Percentiles rank a stretch among this genome's conserved stretches.
Conservation (phyloP, 2,797 vertebrate genomes). For the Percopsis omiscomaycus region DNA sequence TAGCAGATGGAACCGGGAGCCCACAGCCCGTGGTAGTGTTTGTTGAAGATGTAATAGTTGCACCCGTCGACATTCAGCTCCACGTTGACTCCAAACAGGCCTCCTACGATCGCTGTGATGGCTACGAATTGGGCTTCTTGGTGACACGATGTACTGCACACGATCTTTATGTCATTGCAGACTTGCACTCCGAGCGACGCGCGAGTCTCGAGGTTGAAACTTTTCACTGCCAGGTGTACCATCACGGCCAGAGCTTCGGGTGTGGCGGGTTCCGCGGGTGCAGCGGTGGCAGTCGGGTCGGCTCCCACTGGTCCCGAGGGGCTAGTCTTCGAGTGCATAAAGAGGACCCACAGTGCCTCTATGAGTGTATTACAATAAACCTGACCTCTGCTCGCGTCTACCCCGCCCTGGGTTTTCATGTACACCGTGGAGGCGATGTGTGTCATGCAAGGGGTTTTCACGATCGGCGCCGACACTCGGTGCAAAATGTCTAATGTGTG, state of each 20-base stretch:
- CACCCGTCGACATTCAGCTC: not conserved
- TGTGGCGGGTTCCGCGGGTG: not conserved
- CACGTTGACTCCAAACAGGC: conserved; percentile 2
- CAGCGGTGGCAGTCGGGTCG: not conserved
- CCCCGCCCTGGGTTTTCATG: not conserved
- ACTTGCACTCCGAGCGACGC: not conserved
- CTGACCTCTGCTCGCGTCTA: not conserved
- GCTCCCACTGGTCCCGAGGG: too few species aligned
- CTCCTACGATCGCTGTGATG: conserved; percentile 6
- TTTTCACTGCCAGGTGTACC: conserved; percentile 8
- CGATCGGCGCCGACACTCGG: not conserved
- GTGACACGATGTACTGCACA: not conserved
- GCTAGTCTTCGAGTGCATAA: not conserved
- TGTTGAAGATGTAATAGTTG: conserved; percentile 2
- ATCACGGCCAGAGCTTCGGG: conserved; percentile 4
- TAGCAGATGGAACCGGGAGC: conserved; percentile 7
- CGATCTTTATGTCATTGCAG: not conserved
- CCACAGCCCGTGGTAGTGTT: not conserved
- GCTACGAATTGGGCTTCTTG: not conserved
- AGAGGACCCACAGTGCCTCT: conserved; percentile 11
- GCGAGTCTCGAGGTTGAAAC: not conserved
- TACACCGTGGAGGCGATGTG: conserved; percentile 1
- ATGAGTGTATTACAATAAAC: not conserved
- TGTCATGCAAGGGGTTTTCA: conserved; percentile 1
- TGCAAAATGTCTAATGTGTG: too few species aligned